Evolutionary conservation across 2,113 vertebrate genomes (phyloP).

Genomic region (Pelecanus crispus): DNA sequence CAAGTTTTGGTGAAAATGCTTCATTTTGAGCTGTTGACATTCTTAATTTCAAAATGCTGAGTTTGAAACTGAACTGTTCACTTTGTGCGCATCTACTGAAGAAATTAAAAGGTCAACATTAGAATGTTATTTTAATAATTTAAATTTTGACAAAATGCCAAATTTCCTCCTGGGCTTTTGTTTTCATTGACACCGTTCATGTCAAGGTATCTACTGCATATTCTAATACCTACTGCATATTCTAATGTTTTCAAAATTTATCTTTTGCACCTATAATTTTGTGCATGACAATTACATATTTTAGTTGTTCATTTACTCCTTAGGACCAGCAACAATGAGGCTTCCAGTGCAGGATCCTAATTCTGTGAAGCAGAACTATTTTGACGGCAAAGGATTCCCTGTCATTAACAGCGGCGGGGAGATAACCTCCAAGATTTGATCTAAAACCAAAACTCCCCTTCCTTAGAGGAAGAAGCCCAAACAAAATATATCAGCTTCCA

Average conservation of each 20-base stretch:
- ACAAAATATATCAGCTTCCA: background rate
- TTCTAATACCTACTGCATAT: background rate
- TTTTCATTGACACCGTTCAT: background rate
- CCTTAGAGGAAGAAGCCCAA: background rate
- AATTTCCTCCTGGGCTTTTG: background rate
- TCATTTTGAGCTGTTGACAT: background rate
- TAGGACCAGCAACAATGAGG: background rate
- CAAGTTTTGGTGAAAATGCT: background rate
- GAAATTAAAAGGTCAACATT: conserved; percentile 8
- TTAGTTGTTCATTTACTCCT: background rate
- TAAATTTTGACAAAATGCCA: background rate
- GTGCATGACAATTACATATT: background rate
- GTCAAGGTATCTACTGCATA: background rate
- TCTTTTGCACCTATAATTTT: background rate
- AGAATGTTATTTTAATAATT: background rate
- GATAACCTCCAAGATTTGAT: background rate
- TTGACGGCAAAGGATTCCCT: background rate
- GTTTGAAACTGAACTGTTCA: background rate
- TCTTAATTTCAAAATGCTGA: background rate
- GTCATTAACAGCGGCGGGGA: background rate
- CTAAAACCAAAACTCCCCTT: background rate
- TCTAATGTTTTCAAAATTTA: background rate
- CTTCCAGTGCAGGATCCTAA: background rate
- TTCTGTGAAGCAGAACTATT: background rate
- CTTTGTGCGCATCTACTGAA: background rate